Evolutionary conservation across 2,888 invertebrate genomes (phyloP).

Genomic region (Agriopis aurantiaria): DNA sequence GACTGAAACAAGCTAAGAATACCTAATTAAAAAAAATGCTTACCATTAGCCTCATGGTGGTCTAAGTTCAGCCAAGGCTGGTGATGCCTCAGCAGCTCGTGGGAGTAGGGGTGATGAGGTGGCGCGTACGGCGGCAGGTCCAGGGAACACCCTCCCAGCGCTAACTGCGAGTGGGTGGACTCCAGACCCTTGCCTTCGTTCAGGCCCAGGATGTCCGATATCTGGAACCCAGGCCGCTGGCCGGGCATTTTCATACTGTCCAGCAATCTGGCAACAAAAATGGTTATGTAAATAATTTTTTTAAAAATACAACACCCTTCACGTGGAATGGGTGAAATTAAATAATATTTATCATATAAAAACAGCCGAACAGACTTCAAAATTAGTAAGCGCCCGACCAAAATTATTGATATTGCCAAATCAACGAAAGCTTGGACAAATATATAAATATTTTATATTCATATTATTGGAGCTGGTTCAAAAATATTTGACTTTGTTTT

Average conservation of each 20-base stretch:
- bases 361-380: too few relatives aligned
- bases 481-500: too few relatives aligned
- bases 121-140: conserved; percentile 77
- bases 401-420: too few relatives aligned
- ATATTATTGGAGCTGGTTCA: too few relatives aligned
- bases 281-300: neutral
- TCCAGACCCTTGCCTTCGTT: conserved; percentile 88
- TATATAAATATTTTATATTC: too few relatives aligned
- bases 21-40: conserved; percentile 38
- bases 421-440: too few relatives aligned
- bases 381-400: too few relatives aligned
- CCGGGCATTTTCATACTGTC: conserved; percentile 94
- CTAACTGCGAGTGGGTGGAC: conserved; percentile 62
- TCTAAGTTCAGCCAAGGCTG: conserved; percentile 79
- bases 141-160: conserved; percentile 65
- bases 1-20: neutral
- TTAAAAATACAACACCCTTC: neutral
- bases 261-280: conserved; percentile 87
- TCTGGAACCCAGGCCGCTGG: conserved; percentile 94
- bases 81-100: conserved; percentile 77
- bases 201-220: conserved; percentile 96
- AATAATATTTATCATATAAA: too few relatives aligned
- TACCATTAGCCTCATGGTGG: conserved; percentile 75
- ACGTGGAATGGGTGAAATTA: too few relatives aligned
- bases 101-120: conserved; percentile 74